Evolutionary conservation across 35 echinoderm and acorn worm species (phyloP), one percentile per base, ranked within the genome.

Genomic region (Apostichopus californicus): DNA sequence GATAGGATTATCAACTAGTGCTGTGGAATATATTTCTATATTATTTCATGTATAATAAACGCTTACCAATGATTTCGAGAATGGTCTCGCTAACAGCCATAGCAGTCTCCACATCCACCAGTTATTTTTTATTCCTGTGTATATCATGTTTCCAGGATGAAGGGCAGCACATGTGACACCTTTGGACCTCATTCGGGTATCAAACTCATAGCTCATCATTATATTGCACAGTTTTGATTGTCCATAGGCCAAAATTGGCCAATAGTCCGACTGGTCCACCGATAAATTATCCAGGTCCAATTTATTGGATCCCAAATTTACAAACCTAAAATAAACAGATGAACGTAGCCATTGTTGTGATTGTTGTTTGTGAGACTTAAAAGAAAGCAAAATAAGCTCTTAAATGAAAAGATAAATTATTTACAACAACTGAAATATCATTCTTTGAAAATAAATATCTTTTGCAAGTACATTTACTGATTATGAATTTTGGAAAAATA

Each of bases 141-240:
- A 96, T 21, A 98, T 94, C 92, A 98, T 93, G 55, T 98, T 98
- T 2, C 96, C 96, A 59, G 96, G 96, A 34, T 98, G 96, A 5
- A 95, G 46, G 5, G 93, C 71, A 88, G 88, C 80, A 75, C 86
- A 94, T 1, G 65, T 92, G 2, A 98, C 94, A 24, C 95, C 91
- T 73, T 94, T 77, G 65, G 80, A 34, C 20, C 57, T 88, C 28
- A 94, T 93, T 18, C 96, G 58, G 56, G 87, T 85, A 73, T 98
- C 89, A 8, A 94, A 63, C 55, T 98, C 94, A 64, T 87, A 86
- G 23, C 92, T 94, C 24, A 94, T 88, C 46, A 94, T 68, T 12
- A 96, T 92, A 77, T 96, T 95, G 93, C 94, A 95, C 46, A 98
- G 94, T 79, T 98, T 96, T 57, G 94, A 92, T n/a, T 93, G 92